Percentiles rank a stretch among this genome's conserved stretches.
These are phyloP conservation scores for Drosophila peninsularis DNA, from an alignment of 2,888 invertebrate species.

Conservation along the genomic window DNA sequence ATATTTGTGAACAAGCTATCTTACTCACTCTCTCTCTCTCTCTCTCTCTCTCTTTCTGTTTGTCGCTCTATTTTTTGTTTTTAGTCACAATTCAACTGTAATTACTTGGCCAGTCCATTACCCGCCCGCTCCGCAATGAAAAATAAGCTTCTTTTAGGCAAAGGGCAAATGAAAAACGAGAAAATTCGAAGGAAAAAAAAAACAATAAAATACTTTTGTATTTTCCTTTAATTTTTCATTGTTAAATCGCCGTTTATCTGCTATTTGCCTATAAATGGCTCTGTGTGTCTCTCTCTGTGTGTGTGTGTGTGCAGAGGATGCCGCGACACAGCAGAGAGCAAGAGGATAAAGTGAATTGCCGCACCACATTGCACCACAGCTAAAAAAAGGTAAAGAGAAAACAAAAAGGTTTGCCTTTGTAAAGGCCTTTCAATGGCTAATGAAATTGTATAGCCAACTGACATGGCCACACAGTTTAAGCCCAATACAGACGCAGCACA, in stretches of 20 bases:
- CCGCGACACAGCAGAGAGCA: slow-evolving; percentile 51
- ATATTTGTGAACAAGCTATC: slow-evolving; percentile 30
- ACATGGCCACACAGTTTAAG: slow-evolving; percentile 26
- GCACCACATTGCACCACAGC: slow-evolving; percentile 47
- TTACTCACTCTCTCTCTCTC: neutral
- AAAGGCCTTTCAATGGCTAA: slow-evolving; percentile 43
- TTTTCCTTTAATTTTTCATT: slow-evolving; percentile 81
- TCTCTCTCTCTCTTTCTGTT: neutral
- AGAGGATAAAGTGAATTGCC: slow-evolving; percentile 56
- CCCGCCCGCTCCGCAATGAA: slow-evolving; percentile 43
- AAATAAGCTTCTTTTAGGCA: slow-evolving; percentile 69
- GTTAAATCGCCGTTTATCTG: slow-evolving; percentile 78
- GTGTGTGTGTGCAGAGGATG: slow-evolving; percentile 48
- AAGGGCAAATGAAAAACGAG: slow-evolving; percentile 40
- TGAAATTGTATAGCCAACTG: slow-evolving; percentile 54
- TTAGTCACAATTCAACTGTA: slow-evolving; percentile 77
- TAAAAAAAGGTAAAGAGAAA: slow-evolving; percentile 3
- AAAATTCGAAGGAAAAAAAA: neutral
- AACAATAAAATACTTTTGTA: slow-evolving; percentile 57
- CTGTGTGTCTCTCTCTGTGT: too few relatives aligned
- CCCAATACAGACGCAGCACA: neutral
- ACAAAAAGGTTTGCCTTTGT: slow-evolving; percentile 51
- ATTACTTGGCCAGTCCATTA: slow-evolving; percentile 69
- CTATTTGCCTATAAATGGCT: slow-evolving; percentile 50
- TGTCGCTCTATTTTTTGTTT: slow-evolving; percentile 34